Conservation (phyloP, 1,140 invertebrate genomes). For the Prorops nasuta region DNA sequence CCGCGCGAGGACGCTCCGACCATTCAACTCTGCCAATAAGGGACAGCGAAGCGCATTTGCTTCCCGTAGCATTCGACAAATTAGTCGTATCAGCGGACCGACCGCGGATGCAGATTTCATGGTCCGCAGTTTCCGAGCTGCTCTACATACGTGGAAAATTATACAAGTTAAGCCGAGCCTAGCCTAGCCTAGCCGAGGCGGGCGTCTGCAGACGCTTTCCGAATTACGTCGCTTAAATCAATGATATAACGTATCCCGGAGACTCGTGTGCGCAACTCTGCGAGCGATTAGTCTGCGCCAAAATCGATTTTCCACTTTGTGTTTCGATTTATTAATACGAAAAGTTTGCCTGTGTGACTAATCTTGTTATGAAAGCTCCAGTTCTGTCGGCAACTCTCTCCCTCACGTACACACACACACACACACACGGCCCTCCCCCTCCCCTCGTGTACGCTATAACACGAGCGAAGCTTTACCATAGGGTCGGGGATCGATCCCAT, state of each 20-base stretch:
- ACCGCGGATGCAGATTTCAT: slow-evolving; percentile 28
- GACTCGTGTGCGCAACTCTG: neutral
- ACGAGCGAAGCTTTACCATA: too few relatives aligned
- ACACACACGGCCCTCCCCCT: too few relatives aligned
- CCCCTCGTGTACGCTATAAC: too few relatives aligned
- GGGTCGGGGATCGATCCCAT: too few relatives aligned
- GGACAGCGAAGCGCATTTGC: slow-evolving; percentile 28
- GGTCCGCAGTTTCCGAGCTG: slow-evolving; percentile 19
- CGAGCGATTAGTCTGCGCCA: too few relatives aligned
- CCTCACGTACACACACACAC: too few relatives aligned
- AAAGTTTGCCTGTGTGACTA: too few relatives aligned
- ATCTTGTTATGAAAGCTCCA: too few relatives aligned
- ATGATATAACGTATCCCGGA: neutral
- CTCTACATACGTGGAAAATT: slow-evolving; percentile 24
- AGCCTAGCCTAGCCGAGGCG: slow-evolving; percentile 1
- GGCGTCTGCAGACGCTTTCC: neutral
- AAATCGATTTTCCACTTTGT: neutral
- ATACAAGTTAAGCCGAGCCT: slow-evolving; percentile 26
- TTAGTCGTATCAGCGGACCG: slow-evolving; percentile 30
- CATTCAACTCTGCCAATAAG: slow-evolving; percentile 1
- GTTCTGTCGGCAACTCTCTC: too few relatives aligned
- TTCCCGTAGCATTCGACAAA: slow-evolving; percentile 38
- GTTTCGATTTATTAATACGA: neutral
- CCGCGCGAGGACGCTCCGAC: too few relatives aligned
- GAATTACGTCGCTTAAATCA: neutral